Percentiles rank a stretch among this genome's conserved stretches.
These are phyloP conservation scores for Drosophila burlai DNA, from an alignment of 1,140 invertebrate species.

Conservation along the genomic window DNA sequence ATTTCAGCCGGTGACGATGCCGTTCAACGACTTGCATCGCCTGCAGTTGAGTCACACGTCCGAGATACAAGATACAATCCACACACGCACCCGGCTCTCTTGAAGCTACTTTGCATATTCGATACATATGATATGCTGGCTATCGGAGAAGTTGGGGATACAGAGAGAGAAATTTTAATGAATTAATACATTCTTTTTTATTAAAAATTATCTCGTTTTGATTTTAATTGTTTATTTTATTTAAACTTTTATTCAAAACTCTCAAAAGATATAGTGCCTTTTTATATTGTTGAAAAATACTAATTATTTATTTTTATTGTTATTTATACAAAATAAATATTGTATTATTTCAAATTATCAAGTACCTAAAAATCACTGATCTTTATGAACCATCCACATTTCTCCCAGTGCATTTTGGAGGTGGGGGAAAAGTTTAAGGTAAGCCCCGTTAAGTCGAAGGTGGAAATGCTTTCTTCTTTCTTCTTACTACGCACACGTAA, in stretches of 20 bases:
- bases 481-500: conserved; percentile 62
- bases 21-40: conserved; percentile 51
- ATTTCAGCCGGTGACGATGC: conserved; percentile 11
- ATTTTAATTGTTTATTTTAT: too few species aligned
- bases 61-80: conserved; percentile 49
- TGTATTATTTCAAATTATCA: too few species aligned
- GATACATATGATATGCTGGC: conserved; percentile 51
- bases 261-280: too few species aligned
- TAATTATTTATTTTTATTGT: too few species aligned
- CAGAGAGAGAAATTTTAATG: conserved; percentile 5
- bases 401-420: conserved; percentile 1
- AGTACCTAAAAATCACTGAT: not conserved
- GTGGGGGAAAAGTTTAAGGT: conserved; percentile 17
- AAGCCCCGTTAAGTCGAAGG: conserved; percentile 27
- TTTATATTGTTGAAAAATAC: too few species aligned
- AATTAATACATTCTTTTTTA: too few species aligned
- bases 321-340: too few species aligned
- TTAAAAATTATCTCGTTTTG: too few species aligned
- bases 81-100: conserved; percentile 55
- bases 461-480: conserved; percentile 67
- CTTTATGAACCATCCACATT: not conserved
- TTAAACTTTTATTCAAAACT: too few species aligned
- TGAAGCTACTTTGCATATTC: conserved; percentile 74
- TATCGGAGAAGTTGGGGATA: conserved; percentile 17
- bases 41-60: conserved; percentile 73